phyloP scores from a whole-genome alignment of 1,140 invertebrate genomes.

The Helicorthomorpha holstii region DNA sequence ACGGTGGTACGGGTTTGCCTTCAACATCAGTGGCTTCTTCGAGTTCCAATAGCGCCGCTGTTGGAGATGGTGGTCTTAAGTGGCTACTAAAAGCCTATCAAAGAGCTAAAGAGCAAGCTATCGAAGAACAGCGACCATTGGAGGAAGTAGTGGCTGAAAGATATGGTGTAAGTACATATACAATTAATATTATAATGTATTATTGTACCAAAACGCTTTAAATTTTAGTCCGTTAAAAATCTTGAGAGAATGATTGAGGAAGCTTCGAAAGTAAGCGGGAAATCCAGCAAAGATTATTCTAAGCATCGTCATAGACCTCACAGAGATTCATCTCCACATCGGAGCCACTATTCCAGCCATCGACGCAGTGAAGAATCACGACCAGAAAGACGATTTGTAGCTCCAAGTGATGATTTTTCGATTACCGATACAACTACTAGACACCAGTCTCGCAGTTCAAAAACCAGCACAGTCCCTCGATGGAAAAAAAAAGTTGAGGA shows the following conservation, averaged over 20 bases:
- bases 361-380: background rate
- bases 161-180: conserved; percentile 37
- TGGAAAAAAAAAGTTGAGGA: background rate
- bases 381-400: background rate
- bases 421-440: background rate
- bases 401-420: background rate
- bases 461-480: background rate
- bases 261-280: conserved; percentile 6
- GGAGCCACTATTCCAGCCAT: background rate
- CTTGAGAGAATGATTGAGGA: conserved; percentile 30
- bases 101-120: conserved; percentile 38
- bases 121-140: conserved; percentile 32
- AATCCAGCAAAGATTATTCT: background rate
- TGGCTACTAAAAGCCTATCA: conserved; percentile 40
- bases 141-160: conserved; percentile 42
- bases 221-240: conserved; percentile 32
- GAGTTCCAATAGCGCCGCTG: conserved; percentile 7
- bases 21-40: conserved; percentile 17
- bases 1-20: conserved; percentile 65
- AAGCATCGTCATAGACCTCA: background rate
- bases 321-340: background rate
- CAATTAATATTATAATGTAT: conserved; percentile 6
- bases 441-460: background rate
- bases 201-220: conserved; percentile 12
- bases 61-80: conserved; percentile 27